Evolutionary conservation across 2,113 vertebrate genomes (phyloP).

Genomic region (Cathartes aura): DNA sequence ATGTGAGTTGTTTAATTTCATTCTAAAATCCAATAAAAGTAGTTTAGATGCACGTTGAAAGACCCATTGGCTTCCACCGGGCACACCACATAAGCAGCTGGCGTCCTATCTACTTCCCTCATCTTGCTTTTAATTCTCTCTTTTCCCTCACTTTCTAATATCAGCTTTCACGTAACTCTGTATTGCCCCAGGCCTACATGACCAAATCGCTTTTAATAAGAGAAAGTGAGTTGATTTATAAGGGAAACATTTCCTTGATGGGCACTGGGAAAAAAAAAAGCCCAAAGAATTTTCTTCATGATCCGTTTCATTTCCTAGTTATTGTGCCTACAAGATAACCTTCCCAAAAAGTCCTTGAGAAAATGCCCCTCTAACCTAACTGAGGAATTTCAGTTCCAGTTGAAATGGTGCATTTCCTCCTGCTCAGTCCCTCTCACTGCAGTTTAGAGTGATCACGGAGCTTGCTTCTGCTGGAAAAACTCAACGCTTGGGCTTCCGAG

Average conservation of each 20-base stretch:
- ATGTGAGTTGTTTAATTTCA: conserved; percentile 30
- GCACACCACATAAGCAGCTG: conserved; percentile 38
- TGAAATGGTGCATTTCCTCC: conserved; percentile 8
- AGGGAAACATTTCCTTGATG: conserved; percentile 49
- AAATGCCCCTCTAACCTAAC: conserved; percentile 32
- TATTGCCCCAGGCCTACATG: conserved; percentile 28
- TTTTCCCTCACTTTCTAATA: conserved; percentile 48
- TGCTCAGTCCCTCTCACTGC: neutral
- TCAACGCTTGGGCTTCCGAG: neutral
- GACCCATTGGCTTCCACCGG: neutral
- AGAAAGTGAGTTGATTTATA: conserved; percentile 47
- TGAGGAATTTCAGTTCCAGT: conserved; percentile 28
- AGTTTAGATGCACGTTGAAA: neutral
- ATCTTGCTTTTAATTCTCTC: conserved; percentile 62
- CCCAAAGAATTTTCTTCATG: conserved; percentile 47
- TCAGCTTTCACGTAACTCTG: conserved; percentile 61
- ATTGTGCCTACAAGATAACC: conserved; percentile 15
- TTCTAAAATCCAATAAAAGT: conserved; percentile 46
- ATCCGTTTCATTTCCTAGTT: conserved; percentile 64
- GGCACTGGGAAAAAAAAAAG: neutral
- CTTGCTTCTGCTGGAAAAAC: neutral
- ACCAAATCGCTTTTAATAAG: conserved; percentile 48
- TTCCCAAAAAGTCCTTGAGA: conserved; percentile 25
- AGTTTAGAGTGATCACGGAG: neutral
- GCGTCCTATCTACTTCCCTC: conserved; percentile 35